phyloP scores from a whole-genome alignment of 2,113 vertebrate species.

The Bostrychus sinensis region DNA sequence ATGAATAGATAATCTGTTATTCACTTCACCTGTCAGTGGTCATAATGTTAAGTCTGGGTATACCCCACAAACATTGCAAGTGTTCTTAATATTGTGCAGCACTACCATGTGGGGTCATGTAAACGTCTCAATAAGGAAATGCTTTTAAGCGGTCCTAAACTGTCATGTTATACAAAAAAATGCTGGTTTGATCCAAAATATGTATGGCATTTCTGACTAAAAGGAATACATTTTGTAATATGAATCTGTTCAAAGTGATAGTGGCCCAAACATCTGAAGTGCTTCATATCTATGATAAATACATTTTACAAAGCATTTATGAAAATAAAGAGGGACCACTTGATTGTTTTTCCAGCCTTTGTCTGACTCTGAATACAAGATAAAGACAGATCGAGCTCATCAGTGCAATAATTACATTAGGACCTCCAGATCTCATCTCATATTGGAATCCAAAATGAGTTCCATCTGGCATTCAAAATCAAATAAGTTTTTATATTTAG shows the following conservation, averaged over 20 bases:
- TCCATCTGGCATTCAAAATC: conserved; percentile 11
- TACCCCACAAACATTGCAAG: too few relatives aligned
- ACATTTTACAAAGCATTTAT: neutral
- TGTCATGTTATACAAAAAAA: too few relatives aligned
- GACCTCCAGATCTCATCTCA: conserved; percentile 1
- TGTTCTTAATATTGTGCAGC: too few relatives aligned
- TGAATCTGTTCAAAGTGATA: neutral
- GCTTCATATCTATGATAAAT: neutral
- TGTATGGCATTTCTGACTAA: too few relatives aligned
- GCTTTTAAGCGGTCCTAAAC: too few relatives aligned
- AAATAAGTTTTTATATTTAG: conserved; percentile 1
- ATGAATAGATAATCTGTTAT: too few relatives aligned
- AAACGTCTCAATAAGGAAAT: too few relatives aligned
- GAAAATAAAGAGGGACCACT: neutral
- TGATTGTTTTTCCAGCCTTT: neutral
- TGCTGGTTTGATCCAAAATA: too few relatives aligned
- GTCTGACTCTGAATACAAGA: conserved; percentile 6
- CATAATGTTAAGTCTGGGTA: too few relatives aligned
- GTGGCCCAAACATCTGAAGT: neutral
- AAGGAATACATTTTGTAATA: too few relatives aligned
- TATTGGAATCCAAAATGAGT: conserved; percentile 11
- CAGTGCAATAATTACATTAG: conserved; percentile 12
- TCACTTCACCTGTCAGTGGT: too few relatives aligned
- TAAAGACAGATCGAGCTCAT: conserved; percentile 11
- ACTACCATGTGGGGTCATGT: too few relatives aligned